Base-by-base conservation (phyloP, 2,113 vertebrate species). In the Petroica traversi region DNA sequence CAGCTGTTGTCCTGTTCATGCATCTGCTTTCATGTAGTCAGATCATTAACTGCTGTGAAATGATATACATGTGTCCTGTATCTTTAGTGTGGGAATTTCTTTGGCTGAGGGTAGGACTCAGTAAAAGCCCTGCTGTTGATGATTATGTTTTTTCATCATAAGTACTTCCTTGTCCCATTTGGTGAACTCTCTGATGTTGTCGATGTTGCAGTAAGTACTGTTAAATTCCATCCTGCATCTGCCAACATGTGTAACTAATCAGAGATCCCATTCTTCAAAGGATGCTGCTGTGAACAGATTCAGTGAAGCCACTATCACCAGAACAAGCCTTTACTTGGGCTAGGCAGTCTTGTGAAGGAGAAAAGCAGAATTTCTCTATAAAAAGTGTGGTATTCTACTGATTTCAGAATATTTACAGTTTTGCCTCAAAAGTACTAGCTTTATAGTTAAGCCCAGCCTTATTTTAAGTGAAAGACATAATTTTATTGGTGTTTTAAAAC, bases 121-220 rank as follows among this genome's bases (percentile, higher is more conserved):
- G 63, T 89, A 87, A 93, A 89, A 95, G 48, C 78, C 66, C 71
- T 95, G 74, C 88, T 95, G 93, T 82, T 92, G 81, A 43, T 96
- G 84, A 79, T 95, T 94, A 87, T 49, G 66, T 38, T 91, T 85
- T 94, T 95, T 85, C 78, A 77, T 95, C 46, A 0, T 72, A 88
- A 95, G 85, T 79, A 68, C 84, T 95, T 91, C 89, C 91, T 95
- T 78, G 57, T 95, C 77, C 73, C 61, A 74, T 94, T 91, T 82
- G 87, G 77, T 85, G 89, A 76, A 89, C 91, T 95, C 80, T 88
- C 79, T 97, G 89, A 95, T 96, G 88, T 82, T 97, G 93, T 93
- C 1, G 17, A 85, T 91, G 59, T 75, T 96, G 92, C 92, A 94
- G 78, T 93, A 88, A 96, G 82, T 59, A 54, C 69, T 94, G 81